These are phyloP conservation scores for Cybosia mesomella DNA, from an alignment of 2,888 invertebrate species.

Conservation along the genomic window DNA sequence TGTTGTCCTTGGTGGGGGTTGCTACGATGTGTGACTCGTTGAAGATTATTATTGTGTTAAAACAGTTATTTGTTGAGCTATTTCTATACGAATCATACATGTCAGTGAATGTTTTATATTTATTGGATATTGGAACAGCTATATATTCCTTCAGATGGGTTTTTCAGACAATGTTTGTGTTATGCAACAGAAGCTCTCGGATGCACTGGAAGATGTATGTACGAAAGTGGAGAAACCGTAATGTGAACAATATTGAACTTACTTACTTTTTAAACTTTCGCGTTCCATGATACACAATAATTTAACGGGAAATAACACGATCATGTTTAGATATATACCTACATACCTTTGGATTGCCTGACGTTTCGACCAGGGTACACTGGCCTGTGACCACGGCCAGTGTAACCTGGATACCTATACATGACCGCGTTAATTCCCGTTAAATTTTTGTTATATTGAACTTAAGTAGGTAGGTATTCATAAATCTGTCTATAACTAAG, in stretches of 20 bases:
- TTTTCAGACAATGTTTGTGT: constrained; percentile 1
- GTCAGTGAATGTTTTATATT: background rate
- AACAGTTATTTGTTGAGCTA: constrained; percentile 5
- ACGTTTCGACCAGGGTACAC: no score
- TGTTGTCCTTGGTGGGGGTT: background rate
- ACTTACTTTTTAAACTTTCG: no score
- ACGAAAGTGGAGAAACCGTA: background rate
- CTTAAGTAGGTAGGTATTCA: no score
- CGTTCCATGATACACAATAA: no score
- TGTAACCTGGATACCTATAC: no score
- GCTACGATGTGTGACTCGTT: constrained; percentile 6
- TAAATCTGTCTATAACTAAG: no score
- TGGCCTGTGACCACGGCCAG: no score
- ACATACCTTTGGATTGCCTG: no score
- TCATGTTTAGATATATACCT: no score
- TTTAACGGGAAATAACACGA: no score
- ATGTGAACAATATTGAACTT: background rate
- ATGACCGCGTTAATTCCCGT: no score
- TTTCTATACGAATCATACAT: background rate
- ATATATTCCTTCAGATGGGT: constrained; percentile 6
- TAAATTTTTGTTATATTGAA: no score
- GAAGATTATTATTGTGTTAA: background rate
- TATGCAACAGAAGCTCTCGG: background rate
- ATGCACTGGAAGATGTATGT: background rate
- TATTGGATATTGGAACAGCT: background rate